Conservation (phyloP, 2,797 vertebrate genomes). For the Onychomys arenicola region DNA sequence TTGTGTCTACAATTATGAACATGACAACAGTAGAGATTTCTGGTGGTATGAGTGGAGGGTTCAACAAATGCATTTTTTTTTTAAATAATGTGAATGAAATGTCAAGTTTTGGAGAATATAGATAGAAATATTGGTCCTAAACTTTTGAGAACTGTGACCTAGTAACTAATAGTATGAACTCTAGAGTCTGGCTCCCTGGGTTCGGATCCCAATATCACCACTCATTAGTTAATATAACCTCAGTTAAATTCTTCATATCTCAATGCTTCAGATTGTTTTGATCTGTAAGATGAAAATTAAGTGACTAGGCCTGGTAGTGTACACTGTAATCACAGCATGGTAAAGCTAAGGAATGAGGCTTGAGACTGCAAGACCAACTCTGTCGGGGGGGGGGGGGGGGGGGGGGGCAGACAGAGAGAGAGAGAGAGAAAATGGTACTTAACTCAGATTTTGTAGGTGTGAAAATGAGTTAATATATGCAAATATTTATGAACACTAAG, state of each 20-base stretch:
- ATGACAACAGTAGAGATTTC: background rate
- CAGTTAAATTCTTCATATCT: background rate
- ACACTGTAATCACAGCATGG: background rate
- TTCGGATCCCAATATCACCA: background rate
- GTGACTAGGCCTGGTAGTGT: no score
- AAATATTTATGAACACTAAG: background rate
- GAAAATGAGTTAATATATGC: background rate
- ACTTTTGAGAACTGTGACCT: background rate
- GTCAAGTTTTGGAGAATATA: background rate
- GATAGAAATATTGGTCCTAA: background rate
- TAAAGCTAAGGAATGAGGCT: background rate
- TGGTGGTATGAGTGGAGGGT: background rate
- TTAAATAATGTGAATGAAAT: background rate
- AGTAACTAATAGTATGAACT: background rate
- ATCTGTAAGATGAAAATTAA: background rate
- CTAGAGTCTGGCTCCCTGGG: background rate
- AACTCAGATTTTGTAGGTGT: background rate
- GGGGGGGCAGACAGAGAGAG: background rate
- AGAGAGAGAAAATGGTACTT: background rate
- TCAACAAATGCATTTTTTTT: background rate
- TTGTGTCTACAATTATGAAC: background rate
- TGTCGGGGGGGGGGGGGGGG: no score
- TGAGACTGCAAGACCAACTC: background rate
- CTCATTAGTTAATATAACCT: background rate
- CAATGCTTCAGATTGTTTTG: background rate